Evolutionary conservation across 2,797 vertebrate genomes (phyloP), one percentile per base, ranked within the genome.

Genomic region (Nannoperca obscura): DNA sequence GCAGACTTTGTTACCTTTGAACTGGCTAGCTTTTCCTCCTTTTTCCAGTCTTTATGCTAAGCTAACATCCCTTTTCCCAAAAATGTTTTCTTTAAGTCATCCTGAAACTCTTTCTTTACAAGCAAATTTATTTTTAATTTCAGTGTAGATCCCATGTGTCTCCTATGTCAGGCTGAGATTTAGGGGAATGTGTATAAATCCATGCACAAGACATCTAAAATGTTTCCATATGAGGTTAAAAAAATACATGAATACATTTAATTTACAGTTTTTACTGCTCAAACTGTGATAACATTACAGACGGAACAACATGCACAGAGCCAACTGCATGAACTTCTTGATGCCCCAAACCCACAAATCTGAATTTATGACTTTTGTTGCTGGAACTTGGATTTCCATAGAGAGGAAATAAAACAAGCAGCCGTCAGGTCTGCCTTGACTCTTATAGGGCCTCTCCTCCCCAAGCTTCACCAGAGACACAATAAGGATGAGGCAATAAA

Each of bases 401-500:
- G 70, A 34, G 71, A 62, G 76, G 77, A 76, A 71, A 83, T 70
- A 79, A 85, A 82, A 10, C 17, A 5, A 17, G 62, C 79, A 86
- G 86, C 84, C 85, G 6, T 78, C 17, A 8, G 17, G 63, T 77
- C 81, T 77, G 73, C 76, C 58, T 74, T 20, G 61, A 68, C 73
- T 82, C 75, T 63, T 57, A 22, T 4, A 15, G 17, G 70, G 69
- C 70, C 75, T 70, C 78, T 1, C 3, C 84, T 87, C 78, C 71
- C 77, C 66, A 32, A 68, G 85, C 85, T 78, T 82, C 75, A 50
- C 70, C 75, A 55, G 34, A 86, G 81, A 90, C 85, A 90, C 90
- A 91, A 89, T 89, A 74, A 80, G 74, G 72, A 86, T 2, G 36
- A 8, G 65, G 80, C 84, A 78, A 84, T 95, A 93, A 95, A 94